Conservation (phyloP, 1,140 invertebrate genomes). For the Zaprionus camerounensis region DNA sequence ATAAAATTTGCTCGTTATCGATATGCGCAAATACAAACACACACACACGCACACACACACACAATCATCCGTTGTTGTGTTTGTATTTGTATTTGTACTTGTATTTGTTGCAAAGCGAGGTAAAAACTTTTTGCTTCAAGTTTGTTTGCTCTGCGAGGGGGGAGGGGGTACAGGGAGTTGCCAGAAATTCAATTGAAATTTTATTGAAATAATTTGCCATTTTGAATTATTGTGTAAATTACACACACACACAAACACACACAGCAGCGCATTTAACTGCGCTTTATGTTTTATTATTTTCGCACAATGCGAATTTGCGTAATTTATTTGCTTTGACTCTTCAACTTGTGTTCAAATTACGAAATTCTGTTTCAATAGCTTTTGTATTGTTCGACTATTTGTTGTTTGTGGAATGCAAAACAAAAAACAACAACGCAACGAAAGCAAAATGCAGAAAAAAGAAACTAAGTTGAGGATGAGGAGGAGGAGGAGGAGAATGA, state of each 20-base stretch:
- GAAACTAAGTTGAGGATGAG: not conserved
- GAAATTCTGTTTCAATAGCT: conserved; percentile 46
- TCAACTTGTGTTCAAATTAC: conserved; percentile 58
- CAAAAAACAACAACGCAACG: not conserved
- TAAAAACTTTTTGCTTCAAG: conserved; percentile 30
- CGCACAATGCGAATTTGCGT: conserved; percentile 56
- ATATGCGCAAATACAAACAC: conserved; percentile 25
- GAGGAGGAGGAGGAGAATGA: not conserved
- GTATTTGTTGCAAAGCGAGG: conserved; percentile 4
- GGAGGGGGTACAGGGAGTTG: conserved; percentile 18
- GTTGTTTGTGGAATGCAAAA: conserved; percentile 4
- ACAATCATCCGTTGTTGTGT: not conserved
- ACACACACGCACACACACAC: not conserved
- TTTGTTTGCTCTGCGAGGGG: not conserved
- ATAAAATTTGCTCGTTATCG: conserved; percentile 59
- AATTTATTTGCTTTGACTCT: conserved; percentile 76
- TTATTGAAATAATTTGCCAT: conserved; percentile 73
- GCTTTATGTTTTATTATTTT: conserved; percentile 49
- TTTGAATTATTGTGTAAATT: conserved; percentile 58
- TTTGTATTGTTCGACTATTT: conserved; percentile 11
- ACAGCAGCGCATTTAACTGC: conserved; percentile 25
- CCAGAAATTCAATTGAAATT: conserved; percentile 73
- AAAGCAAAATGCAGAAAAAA: not conserved
- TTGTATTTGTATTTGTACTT: conserved; percentile 1
- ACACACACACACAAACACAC: conserved; percentile 36